phyloP scores from a whole-genome alignment of 2,797 vertebrate genomes.

The Chrysolophus pictus region DNA sequence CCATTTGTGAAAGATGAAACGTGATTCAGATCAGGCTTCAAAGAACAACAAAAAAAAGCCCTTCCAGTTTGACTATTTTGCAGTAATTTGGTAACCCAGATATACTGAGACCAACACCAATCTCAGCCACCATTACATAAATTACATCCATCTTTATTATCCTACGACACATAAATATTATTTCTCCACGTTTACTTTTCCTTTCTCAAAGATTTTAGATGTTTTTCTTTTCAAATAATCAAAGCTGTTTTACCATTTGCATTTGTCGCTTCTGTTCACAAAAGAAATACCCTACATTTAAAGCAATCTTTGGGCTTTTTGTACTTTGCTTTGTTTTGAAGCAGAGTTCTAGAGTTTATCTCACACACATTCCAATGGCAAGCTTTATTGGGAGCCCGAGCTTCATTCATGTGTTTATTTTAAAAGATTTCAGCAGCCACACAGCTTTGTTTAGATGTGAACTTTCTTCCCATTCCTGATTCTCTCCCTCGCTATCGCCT shows the following conservation, averaged over 20 bases:
- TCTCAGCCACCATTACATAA: not conserved
- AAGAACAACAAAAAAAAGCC: not conserved
- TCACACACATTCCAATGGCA: not conserved
- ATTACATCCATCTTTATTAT: accelerated
- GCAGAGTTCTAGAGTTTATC: not conserved
- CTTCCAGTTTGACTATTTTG: not conserved
- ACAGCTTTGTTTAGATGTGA: not conserved
- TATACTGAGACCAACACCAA: not conserved
- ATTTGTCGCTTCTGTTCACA: not conserved
- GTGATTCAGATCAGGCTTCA: not conserved
- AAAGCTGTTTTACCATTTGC: not conserved
- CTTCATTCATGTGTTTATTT: not conserved
- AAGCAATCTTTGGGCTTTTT: not conserved
- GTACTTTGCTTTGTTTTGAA: not conserved
- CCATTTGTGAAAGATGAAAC: not conserved
- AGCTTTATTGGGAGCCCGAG: not conserved
- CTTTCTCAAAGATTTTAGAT: not conserved
- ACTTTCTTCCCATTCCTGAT: not conserved
- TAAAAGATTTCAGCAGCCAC: slow-evolving; percentile 8
- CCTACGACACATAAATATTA: accelerated
- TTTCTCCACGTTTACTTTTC: accelerated
- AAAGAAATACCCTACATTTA: not conserved
- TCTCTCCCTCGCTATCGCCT: not conserved
- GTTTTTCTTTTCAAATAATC: not conserved
- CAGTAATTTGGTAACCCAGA: not conserved